Base-by-base conservation (phyloP, 2,113 vertebrate species). In the Hypomesus transpacificus region DNA sequence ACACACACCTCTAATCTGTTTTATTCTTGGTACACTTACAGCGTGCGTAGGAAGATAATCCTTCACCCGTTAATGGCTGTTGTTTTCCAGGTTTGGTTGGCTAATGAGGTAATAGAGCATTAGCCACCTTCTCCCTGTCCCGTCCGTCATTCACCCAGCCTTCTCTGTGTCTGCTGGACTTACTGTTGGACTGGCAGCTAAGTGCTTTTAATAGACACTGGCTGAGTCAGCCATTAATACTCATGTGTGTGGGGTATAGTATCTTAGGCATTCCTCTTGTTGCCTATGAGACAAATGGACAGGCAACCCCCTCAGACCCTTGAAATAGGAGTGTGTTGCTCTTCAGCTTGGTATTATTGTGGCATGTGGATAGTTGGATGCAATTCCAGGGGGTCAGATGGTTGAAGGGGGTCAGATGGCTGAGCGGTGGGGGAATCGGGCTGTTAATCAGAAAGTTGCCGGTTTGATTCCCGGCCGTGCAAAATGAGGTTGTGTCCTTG, bases 11-110 rank as follows among this genome's bases (percentile, higher is more conserved):
- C 73, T 87, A 90, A 91, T 89, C 87, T 79, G 74, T 71, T 74
- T 88, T 89, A 90, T 90, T 88, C 77, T 84, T 82, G 85, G 84
- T 85, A 82, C 80, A 90, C 92, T 92, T 90, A 92, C 91, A 72
- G 81, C 71, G 72, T 31, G 68, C 59, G 80, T 79, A 70, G 75
- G 77, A 69, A 78, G 79, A 66, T 89, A 89, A 91, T 88, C 89
- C 84, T 82, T 84, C 77, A 75, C 66, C 64, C 39, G 63, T 74
- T 82, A 82, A 85, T 78, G 88, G 61, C 70, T 75, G 71, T 75
- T 84, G 79, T 80, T 88, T 81, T 86, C 81, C 71, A 11, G 83
- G 72, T 86, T 88, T 82, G 83, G 81, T 87, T 80, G 86, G 85
- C 86, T 82, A 84, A 81, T 87, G 80, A 86, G 78, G 85, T 85